phyloP scores from a whole-genome alignment of 2,113 vertebrate genomes.

The Poecilia latipinna region DNA sequence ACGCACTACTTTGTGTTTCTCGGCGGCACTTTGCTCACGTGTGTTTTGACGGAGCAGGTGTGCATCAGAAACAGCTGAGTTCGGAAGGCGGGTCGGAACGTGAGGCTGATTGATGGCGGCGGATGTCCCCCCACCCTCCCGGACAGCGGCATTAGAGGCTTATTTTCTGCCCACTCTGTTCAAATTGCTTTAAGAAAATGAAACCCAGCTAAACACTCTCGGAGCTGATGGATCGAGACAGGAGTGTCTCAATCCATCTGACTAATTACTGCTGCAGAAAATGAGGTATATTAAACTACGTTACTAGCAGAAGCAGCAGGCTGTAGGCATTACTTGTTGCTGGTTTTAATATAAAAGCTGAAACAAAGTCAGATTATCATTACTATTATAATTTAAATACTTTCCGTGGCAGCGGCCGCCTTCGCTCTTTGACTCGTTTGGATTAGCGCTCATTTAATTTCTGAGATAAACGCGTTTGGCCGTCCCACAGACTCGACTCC shows the following conservation, averaged over 20 bases:
- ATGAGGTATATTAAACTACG: neutral
- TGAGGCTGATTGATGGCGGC: neutral
- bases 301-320: neutral
- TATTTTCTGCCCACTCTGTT: too few relatives aligned
- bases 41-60: neutral
- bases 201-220: too few relatives aligned
- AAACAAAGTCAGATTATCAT: neutral
- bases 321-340: neutral
- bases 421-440: neutral
- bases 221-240: too few relatives aligned
- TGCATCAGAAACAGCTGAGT: neutral
- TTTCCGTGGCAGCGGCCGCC: neutral
- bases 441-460: neutral
- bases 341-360: neutral
- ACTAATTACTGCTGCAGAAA: too few relatives aligned
- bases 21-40: too few relatives aligned
- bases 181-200: too few relatives aligned
- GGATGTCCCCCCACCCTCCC: too few relatives aligned
- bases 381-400: too few relatives aligned
- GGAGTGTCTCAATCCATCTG: too few relatives aligned
- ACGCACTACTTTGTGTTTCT: neutral
- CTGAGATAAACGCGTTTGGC: neutral
- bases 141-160: too few relatives aligned
- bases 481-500: neutral
- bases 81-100: neutral